Base-by-base conservation (phyloP, 2,797 vertebrate species). In the Protosalanx chinensis region DNA sequence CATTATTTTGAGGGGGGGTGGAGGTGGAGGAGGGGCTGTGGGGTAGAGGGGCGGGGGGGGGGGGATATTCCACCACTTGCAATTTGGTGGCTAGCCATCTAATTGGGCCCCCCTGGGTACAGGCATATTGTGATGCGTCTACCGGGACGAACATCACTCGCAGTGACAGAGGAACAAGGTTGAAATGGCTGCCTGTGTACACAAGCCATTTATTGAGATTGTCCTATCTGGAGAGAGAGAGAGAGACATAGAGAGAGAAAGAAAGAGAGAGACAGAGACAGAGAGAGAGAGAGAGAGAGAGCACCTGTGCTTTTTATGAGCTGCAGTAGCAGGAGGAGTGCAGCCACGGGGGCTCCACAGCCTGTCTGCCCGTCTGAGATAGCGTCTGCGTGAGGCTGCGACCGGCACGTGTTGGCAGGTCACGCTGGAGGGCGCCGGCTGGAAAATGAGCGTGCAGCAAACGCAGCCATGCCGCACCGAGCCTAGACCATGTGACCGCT, bases 161-260 rank as follows among this genome's bases (percentile, higher is more conserved):
- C 35, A 29, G 23, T 71, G 27, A 7, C 5, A 23, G 32, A 2
- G 51, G 51, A 58, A 64, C 51, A 49, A 46, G 41, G 41, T 46
- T 82, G 81, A 82, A 71, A 79, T 76, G 76, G 78, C 81, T 81
- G 81, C 80, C 84, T 79, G 82, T 83, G 78, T 72, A 78, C 82
- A 69, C 80, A 79, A 81, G 89, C 87, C 89, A 85, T 90, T 89
- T 88, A 89, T 85, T 82, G 84, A 83, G 81, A 86, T 87, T 91
- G 82, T 84, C 81, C 85, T 78, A 72, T 83, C 87, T 75, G 72
- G 85, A 46, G 41, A 46, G 12, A 46, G 41, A 13, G 41, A 3
- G 41, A 6, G 33, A 35, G 1, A 6, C 0, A 46, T 0, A 12
- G 37, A 41, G 37, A 41, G 10, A 46, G n/a, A n/a, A n/a, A n/a